Evolutionary conservation across 2,797 vertebrate species (phyloP).

Genomic region (Eulemur mongoz): DNA sequence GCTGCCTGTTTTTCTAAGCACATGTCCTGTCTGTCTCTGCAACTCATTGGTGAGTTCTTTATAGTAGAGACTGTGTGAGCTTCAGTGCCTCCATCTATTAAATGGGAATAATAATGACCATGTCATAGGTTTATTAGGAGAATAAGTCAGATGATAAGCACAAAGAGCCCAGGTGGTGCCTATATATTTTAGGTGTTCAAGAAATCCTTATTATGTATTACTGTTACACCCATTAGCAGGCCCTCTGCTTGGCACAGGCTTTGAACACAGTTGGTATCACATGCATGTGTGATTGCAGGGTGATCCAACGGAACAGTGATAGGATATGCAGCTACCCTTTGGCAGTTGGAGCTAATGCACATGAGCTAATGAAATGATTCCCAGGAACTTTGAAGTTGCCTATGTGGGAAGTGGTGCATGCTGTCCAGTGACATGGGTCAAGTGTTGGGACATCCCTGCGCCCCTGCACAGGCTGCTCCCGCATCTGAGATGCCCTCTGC

Average conservation of each 20-base stretch:
- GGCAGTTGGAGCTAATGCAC: background rate
- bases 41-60: background rate
- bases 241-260: background rate
- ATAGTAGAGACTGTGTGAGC: background rate
- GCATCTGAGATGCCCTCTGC: background rate
- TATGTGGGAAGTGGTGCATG: background rate
- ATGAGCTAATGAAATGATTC: rapidly evolving
- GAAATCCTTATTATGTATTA: background rate
- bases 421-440: background rate
- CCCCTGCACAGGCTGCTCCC: background rate
- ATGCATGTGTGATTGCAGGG: background rate
- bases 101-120: background rate
- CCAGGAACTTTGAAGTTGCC: background rate
- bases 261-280: background rate
- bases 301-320: background rate
- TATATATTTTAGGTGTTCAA: background rate
- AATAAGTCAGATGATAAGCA: background rate
- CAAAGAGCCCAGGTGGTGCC: background rate
- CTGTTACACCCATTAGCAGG: background rate
- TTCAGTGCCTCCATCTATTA: background rate
- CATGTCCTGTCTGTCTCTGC: background rate
- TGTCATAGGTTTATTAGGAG: background rate
- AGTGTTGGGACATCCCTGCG: background rate
- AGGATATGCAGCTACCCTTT: background rate
- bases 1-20: background rate